phyloP scores from a whole-genome alignment of 2,797 vertebrate genomes.

The Oreonectes daqikongensis region DNA sequence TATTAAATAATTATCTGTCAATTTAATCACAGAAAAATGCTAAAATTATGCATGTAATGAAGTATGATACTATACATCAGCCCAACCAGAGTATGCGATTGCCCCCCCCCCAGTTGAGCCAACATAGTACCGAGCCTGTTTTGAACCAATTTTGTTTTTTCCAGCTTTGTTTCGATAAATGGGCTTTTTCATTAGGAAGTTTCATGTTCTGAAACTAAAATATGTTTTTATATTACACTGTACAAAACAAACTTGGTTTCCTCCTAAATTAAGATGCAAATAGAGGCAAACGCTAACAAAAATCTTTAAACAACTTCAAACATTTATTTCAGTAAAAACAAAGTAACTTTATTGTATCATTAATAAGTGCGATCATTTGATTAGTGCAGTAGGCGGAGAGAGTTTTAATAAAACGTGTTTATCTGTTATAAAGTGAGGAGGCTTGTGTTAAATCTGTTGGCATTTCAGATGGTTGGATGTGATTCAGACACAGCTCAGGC shows the following conservation, averaged over 20 bases:
- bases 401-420: constrained; percentile 19
- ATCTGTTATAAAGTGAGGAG: constrained; percentile 25
- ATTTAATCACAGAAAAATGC: too few relatives aligned
- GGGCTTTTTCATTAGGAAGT: neutral
- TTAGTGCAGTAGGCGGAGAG: neutral
- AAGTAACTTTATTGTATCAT: neutral
- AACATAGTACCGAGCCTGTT: too few relatives aligned
- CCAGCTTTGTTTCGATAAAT: neutral
- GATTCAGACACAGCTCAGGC: constrained; percentile 12
- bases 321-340: neutral
- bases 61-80: too few relatives aligned
- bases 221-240: too few relatives aligned
- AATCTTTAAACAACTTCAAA: neutral
- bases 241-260: neutral
- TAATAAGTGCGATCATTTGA: neutral
- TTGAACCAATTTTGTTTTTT: too few relatives aligned
- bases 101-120: too few relatives aligned
- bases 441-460: constrained; percentile 32
- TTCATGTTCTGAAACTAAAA: neutral
- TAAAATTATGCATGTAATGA: too few relatives aligned
- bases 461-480: constrained; percentile 28
- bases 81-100: too few relatives aligned
- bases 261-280: neutral
- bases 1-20: too few relatives aligned
- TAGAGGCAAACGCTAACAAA: neutral